Evolutionary conservation across 2,888 invertebrate species (phyloP), one percentile per base, ranked within the genome.

Genomic region (Nasonia oneida): DNA sequence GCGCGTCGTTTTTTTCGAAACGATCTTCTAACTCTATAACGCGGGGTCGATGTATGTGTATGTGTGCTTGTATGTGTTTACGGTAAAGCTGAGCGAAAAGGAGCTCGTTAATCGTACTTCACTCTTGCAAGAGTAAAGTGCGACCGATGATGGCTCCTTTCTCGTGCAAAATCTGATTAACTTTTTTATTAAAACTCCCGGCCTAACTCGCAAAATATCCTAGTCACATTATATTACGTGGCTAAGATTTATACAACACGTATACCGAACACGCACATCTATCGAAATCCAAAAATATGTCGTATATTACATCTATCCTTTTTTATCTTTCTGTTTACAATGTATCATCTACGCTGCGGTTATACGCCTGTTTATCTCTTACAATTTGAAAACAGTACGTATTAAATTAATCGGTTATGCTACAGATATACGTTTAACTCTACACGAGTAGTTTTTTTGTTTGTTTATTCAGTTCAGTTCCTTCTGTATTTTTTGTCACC

Each of bases 241-340:
- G 74, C 74, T 57, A 79, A 81, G 47, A 70, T 76, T 83, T 81
- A 73, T 83, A 86, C 77, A 81, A 86, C 81, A 83, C 50, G 80
- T 83, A 86, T 74, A 86, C 74, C 74, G 67, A 83, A 86, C 79
- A 86, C 79, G 78, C 82, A 86, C 85, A 86, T 83, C 81, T 81
- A 86, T 81, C 64, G 80, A 86, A 83, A 86, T 86, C 77, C 83
- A 86, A 86, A 86, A 86, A 86, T 86, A 86, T 83, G 61, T 86
- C 73, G 42, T 83, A 83, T 86, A 70, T 86, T 83, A 86, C 71
- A 83, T 83, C 33, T 80, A 82, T 86, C 61, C 12, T 47, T 76
- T 61, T 39, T 12, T 29, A 29, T 70, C 14, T 83, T 61, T 81
- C 57, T 71, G 23, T 47, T 70, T 84, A 64, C 50, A 18, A n/a